Evolutionary conservation across 2,888 invertebrate species (phyloP).

Genomic region (Didymodactylos carnosus): DNA sequence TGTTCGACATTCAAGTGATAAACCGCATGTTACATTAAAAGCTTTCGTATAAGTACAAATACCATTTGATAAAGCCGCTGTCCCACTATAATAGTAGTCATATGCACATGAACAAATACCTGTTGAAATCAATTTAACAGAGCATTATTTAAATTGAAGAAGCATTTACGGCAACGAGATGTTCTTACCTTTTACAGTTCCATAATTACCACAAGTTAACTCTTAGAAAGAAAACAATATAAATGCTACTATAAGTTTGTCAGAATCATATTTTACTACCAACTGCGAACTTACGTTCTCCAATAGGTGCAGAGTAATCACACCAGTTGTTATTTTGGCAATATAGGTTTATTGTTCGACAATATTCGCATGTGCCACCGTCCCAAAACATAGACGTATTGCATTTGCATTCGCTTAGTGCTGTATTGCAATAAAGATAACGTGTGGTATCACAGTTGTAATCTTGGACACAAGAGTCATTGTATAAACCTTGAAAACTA

Average conservation of each 20-base stretch:
- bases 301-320: background rate
- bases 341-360: background rate
- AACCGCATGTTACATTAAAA: background rate
- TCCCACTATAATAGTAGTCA: background rate
- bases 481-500: background rate
- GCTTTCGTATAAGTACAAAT: background rate
- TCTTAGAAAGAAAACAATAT: too few species aligned
- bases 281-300: too few species aligned
- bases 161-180: background rate
- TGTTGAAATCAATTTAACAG: background rate
- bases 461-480: background rate
- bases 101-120: background rate
- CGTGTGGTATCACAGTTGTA: background rate
- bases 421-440: background rate
- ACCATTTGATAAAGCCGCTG: background rate
- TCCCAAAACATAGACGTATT: background rate
- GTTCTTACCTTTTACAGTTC: background rate
- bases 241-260: too few species aligned
- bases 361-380: background rate
- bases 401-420: background rate
- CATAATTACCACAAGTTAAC: background rate
- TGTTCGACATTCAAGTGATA: background rate
- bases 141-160: background rate
- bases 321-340: background rate
- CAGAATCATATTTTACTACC: too few species aligned